These are phyloP conservation scores for Arion vulgaris DNA, from an alignment of 1,140 invertebrate genomes.

Conservation along the genomic window DNA sequence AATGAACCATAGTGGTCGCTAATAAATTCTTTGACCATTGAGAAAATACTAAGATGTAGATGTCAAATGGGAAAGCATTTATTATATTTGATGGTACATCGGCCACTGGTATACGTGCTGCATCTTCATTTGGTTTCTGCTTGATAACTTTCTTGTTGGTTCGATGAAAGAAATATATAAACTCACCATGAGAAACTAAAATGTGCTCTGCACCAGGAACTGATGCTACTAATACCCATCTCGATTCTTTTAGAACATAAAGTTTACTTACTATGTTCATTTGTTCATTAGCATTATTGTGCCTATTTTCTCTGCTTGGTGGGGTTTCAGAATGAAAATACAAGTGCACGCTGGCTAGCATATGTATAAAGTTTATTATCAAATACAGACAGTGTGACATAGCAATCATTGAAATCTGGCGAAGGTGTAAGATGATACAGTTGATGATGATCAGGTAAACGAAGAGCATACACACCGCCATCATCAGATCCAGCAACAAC, in stretches of 20 bases:
- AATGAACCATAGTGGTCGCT: background rate
- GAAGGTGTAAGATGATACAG: background rate
- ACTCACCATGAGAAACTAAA: background rate
- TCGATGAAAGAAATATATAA: background rate
- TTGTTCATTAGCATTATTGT: no score
- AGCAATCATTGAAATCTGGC: background rate
- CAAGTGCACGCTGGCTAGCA: background rate
- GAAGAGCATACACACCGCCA: background rate
- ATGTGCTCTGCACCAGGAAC: background rate
- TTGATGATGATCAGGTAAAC: background rate
- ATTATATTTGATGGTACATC: background rate
- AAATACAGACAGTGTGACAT: background rate
- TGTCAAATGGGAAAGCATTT: background rate
- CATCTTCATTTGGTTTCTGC: background rate
- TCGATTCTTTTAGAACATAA: background rate
- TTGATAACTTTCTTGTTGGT: background rate
- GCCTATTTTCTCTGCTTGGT: no score
- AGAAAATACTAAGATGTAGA: background rate
- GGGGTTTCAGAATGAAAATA: no score
- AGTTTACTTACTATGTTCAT: background rate
- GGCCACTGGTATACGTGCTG: background rate
- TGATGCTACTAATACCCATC: background rate
- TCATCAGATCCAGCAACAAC: background rate
- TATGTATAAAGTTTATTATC: background rate
- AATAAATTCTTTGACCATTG: background rate